Conservation (phyloP, 2,113 vertebrate genomes). For the Ceuthmochares aereus region DNA sequence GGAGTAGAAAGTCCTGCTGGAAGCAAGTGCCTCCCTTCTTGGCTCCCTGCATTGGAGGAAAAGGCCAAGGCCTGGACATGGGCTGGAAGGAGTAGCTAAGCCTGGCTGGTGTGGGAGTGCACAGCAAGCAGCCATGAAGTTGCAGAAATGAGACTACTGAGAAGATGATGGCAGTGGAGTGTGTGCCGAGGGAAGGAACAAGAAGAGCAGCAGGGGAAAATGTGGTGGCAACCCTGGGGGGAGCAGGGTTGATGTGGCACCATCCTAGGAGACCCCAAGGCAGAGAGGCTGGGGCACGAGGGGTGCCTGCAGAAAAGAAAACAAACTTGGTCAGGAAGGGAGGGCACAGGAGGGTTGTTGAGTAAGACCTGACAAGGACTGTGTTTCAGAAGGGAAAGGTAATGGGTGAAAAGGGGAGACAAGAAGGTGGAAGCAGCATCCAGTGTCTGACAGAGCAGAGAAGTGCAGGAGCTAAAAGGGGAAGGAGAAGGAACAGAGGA, state of each 20-base stretch:
- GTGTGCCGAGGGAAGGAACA: background rate
- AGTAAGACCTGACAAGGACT: background rate
- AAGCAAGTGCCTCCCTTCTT: background rate
- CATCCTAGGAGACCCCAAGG: background rate
- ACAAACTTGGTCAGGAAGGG: background rate
- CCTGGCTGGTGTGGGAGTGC: background rate
- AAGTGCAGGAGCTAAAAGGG: background rate
- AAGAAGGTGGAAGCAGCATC: background rate
- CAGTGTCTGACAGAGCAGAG: background rate
- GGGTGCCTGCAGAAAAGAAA: background rate
- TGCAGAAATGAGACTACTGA: background rate
- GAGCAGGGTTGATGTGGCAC: background rate
- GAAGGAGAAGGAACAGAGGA: background rate
- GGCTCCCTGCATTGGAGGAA: background rate
- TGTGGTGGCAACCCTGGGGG: background rate
- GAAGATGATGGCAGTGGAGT: background rate
- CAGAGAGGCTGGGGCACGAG: background rate
- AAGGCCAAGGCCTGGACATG: background rate
- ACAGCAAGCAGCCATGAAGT: fast-evolving
- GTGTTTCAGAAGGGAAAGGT: background rate
- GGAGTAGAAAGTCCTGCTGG: background rate
- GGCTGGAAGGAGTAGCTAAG: background rate
- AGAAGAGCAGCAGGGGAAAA: background rate
- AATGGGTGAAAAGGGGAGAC: background rate
- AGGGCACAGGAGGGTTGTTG: background rate